These are phyloP conservation scores for Drosophila arizonae DNA, from an alignment of 1,140 invertebrate genomes.

Conservation along the genomic window DNA sequence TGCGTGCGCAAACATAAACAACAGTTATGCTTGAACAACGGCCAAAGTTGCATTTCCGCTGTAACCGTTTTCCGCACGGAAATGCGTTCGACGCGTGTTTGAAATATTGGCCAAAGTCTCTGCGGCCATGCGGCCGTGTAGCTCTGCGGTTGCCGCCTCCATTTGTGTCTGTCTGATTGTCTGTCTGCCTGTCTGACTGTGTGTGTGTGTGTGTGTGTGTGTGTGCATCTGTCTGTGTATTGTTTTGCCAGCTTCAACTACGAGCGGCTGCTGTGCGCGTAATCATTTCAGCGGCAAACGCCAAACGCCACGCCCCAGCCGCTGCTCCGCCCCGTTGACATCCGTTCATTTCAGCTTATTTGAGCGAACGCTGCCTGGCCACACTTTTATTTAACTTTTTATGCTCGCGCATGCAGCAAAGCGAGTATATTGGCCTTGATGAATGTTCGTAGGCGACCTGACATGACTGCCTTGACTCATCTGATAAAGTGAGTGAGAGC, in stretches of 20 bases:
- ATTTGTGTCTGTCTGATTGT: conserved; percentile 2
- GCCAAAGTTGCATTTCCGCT: conserved; percentile 57
- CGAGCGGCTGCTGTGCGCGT: conserved; percentile 27
- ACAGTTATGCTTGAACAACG: conserved; percentile 57
- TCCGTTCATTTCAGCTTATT: conserved; percentile 35
- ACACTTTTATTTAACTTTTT: conserved; percentile 8
- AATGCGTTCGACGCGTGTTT: conserved; percentile 61
- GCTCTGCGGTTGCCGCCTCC: conserved; percentile 43
- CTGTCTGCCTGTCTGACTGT: neutral
- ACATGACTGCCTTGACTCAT: neutral
- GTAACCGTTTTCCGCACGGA: conserved; percentile 56
- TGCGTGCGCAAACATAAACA: conserved; percentile 51
- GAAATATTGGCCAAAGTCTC: conserved; percentile 57
- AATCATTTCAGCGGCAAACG: conserved; percentile 38
- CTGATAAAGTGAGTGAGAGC: too few species aligned
- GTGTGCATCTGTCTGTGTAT: conserved; percentile 5
- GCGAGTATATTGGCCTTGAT: too few species aligned
- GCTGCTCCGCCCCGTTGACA: neutral
- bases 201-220: conserved; percentile 3
- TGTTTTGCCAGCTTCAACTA: conserved; percentile 21
- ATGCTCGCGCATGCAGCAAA: too few species aligned
- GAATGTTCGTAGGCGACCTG: too few species aligned
- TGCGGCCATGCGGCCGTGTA: conserved; percentile 21
- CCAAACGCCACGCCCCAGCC: neutral
- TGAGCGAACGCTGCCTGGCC: conserved; percentile 31